Base-by-base conservation (phyloP, 2,888 invertebrate genomes). In the Raillietiella orientalis region DNA sequence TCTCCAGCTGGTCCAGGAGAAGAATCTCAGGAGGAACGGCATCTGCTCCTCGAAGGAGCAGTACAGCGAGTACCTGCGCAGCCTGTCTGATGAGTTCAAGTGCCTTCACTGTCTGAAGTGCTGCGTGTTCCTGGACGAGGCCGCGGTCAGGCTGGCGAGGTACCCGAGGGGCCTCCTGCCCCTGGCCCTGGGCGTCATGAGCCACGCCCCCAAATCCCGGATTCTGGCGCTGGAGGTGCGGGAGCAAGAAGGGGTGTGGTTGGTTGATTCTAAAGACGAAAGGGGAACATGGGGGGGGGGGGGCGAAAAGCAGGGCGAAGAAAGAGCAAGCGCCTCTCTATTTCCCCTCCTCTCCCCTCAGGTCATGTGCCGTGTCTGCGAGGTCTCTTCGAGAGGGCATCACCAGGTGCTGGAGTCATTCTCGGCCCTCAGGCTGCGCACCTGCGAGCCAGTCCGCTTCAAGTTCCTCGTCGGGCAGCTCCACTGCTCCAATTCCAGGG, bases 361-460 rank as follows among this genome's bases (percentile, higher is more conserved):
- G n/a, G n/a, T n/a, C n/a, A n/a, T n/a, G n/a, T n/a, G n/a, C n/a
- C n/a, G n/a, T n/a, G n/a, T n/a, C n/a, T n/a, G n/a, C n/a, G n/a
- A n/a, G n/a, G n/a, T n/a, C n/a, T n/a, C n/a, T n/a, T 38, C 39
- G 2, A 36, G 37, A 3, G 82, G 79, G 2, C 75, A 79, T 48
- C 59, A 62, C 20, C 64, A 71, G 33, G 72, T 84, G 10, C 70
- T 79, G 2, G 84, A 84, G 45, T 77, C 84, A 0, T 58, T 84
- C 34, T 74, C 79, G 0, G 75, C 79, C 0, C 53, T 84, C 27
- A 56, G 82, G 19, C 52, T 84, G 4, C 58, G 77, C 30, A 74
- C 72, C 41, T 79, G 77, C 3, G 84, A 87, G 43, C 79, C 82
- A 0, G 79, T 82, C 4, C 59, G 82, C 41, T 84, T 84, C 48